Evolutionary conservation across 2,797 vertebrate species (phyloP).

Genomic region (Basileuterus tristriatus): DNA sequence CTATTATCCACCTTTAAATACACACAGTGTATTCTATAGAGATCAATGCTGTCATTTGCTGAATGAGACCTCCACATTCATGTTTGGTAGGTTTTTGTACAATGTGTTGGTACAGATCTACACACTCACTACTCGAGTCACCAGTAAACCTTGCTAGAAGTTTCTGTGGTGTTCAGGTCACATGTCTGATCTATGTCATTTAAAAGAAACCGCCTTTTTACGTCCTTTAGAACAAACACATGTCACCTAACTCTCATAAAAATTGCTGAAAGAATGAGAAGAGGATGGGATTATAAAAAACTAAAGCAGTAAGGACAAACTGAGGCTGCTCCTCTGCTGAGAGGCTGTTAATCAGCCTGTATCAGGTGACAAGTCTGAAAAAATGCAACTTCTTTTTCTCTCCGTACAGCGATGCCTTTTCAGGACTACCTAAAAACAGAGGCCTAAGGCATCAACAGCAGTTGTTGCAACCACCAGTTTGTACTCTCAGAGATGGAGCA

Average conservation of each 20-base stretch:
- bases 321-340: neutral
- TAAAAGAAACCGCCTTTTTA: neutral
- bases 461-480: neutral
- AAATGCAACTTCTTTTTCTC: neutral
- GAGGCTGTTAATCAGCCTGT: neutral
- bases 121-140: accelerated
- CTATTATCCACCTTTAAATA: neutral
- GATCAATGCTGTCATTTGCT: neutral
- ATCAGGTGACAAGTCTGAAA: neutral
- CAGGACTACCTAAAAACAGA: neutral
- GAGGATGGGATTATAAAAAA: neutral
- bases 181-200: neutral
- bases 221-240: neutral
- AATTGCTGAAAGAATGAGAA: neutral
- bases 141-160: neutral
- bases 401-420: neutral
- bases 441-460: neutral
- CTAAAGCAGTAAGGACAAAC: neutral
- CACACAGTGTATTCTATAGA: neutral
- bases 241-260: neutral
- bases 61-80: neutral
- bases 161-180: neutral
- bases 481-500: neutral
- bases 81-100: neutral
- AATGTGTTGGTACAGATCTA: neutral